Conservation (phyloP, 2,888 invertebrate genomes). For the Tachina lurida region DNA sequence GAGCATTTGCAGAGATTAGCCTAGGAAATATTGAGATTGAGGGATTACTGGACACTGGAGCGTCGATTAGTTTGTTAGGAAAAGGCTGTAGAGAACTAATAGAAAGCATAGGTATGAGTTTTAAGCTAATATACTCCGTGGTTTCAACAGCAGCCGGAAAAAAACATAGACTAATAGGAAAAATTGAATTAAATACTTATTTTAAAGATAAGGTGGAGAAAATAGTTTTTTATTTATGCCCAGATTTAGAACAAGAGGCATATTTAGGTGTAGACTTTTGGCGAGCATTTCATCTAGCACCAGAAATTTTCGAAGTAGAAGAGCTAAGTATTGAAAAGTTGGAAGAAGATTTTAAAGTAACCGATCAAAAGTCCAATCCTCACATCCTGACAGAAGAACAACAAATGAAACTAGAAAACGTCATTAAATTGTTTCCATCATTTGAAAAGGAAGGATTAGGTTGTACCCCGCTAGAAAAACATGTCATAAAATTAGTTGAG, state of each 20-base stretch:
- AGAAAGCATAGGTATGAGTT: background rate
- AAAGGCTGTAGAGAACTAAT: conserved; percentile 33
- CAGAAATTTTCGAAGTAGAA: conserved; percentile 4
- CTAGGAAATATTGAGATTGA: background rate
- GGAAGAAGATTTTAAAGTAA: background rate
- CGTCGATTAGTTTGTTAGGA: conserved; percentile 20
- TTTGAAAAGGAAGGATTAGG: background rate
- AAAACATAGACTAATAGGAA: background rate
- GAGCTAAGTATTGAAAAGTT: background rate
- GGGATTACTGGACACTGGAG: conserved; percentile 35
- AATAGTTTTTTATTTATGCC: conserved; percentile 25
- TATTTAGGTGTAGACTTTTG: conserved; percentile 39
- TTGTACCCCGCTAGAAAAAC: background rate
- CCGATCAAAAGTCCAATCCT: background rate
- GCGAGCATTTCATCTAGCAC: background rate
- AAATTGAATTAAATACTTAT: background rate
- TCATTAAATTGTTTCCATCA: background rate
- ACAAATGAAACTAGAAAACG: background rate
- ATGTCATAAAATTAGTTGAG: background rate
- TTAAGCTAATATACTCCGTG: background rate
- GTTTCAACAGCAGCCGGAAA: conserved; percentile 26
- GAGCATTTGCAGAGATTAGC: background rate
- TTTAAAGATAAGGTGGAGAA: background rate
- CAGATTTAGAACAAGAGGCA: conserved; percentile 15
- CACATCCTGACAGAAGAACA: conserved; percentile 24